Evolutionary conservation across 2,113 vertebrate genomes (phyloP).

Genomic region (Caranx ignobilis): DNA sequence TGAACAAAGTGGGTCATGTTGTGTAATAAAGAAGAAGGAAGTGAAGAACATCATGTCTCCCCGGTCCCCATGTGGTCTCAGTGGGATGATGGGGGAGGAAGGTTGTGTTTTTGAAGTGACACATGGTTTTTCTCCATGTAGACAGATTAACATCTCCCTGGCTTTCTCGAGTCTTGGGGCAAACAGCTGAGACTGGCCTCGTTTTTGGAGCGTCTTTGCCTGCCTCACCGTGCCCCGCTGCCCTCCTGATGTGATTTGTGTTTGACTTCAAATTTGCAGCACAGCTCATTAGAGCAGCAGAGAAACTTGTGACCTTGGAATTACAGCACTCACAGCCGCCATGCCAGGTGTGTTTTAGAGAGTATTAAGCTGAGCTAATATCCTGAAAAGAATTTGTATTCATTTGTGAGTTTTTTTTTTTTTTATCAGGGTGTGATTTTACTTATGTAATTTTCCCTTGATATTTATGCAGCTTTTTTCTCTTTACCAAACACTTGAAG

Average conservation of each 20-base stretch:
- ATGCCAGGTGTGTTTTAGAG: neutral
- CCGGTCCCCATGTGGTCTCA: constrained; percentile 70
- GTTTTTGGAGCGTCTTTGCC: constrained; percentile 43
- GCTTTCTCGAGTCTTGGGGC: constrained; percentile 73
- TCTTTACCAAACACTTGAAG: neutral
- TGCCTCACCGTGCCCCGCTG: constrained; percentile 37
- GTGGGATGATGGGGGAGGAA: constrained; percentile 36
- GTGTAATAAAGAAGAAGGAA: constrained; percentile 37
- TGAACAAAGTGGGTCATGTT: constrained; percentile 50
- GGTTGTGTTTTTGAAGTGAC: constrained; percentile 65
- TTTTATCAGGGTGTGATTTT: neutral
- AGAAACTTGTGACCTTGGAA: constrained; percentile 47
- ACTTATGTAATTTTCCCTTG: neutral
- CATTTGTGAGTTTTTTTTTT: neutral
- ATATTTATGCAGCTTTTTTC: neutral
- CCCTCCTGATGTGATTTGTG: constrained; percentile 50
- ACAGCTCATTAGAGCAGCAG: constrained; percentile 22
- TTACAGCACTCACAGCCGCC: constrained; percentile 6
- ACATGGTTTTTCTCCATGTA: constrained; percentile 64
- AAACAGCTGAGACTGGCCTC: constrained; percentile 79
- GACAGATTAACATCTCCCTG: constrained; percentile 71
- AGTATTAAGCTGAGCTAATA: neutral
- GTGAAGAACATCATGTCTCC: constrained; percentile 55
- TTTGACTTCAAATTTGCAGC: constrained; percentile 49
- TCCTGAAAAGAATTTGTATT: neutral